Evolutionary conservation across 2,113 vertebrate species (phyloP), one percentile per base, ranked within the genome.

Genomic region (Marmota flaviventris): DNA sequence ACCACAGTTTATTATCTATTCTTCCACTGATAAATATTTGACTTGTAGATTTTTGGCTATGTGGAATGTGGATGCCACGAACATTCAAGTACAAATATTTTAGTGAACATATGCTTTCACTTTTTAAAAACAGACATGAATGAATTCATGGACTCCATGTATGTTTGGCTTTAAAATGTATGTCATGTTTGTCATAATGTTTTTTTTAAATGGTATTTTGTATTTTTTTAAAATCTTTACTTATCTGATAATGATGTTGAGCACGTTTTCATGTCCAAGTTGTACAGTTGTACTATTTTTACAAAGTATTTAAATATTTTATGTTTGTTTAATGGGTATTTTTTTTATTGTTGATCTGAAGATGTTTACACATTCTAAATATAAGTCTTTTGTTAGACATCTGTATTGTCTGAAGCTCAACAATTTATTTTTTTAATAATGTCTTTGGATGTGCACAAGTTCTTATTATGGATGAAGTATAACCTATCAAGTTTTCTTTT

Each of bases 231-330:
- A 67, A 45, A 45, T 24, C 37, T 63, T 67, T 86, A 39, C 70
- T 89, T 92, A n/a, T 78, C 42, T 84, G 51, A n/a, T 67, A 92
- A n/a, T 82, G 29, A 70, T 91, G 89, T 78, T 70, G 42, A 85
- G 25, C 77, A 87, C 9, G 11, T 91, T 94, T 88, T 65, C 61
- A 67, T 76, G 69, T 45, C 22, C 37, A 69, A 51, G 4, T 75
- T 89, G 51, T 51, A 61, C 10, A 78, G 12, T 53, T 69, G 81
- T 69, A 37, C 32, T 83, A 76, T 65, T 69, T 93, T 77, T 29
- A 39, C 76, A 48, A 84, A 87, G 1, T 37, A 14, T 87, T 72
- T 73, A 79, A 32, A 2, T 67, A 27, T 73, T 95, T 70, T 51
- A 29, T 27, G 2, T 16, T 51, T 91, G 34, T 48, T 63, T 91